Base-by-base conservation (phyloP, 1,140 invertebrate genomes). In the Neoseiulus cucumeris region DNA sequence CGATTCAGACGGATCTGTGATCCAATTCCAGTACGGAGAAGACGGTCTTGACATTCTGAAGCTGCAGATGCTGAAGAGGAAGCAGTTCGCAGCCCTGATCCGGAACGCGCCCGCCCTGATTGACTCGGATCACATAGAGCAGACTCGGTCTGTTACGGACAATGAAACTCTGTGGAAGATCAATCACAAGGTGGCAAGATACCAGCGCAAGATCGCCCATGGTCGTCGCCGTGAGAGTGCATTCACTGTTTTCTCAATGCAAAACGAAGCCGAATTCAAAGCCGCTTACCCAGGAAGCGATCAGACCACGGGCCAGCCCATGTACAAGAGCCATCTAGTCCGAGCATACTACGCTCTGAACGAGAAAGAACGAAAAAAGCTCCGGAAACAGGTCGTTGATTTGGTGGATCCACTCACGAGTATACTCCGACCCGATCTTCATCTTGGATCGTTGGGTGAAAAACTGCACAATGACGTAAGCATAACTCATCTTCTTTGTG, bases 21-120 rank as follows among this genome's bases (percentile, higher is more conserved):
- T 99, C 66, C 93, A 98, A 79, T 93, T 90, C 74, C 79, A 84
- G n/a, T 99, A 98, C 74, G 96, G 96, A 2, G 95, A 98, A 80
- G 96, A 99, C 79, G 92, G 94, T 0, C 77, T 98, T 51, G 95
- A 98, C 74, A 84, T 97, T 51, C 76, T 82, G 0, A 90, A 89
- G 75, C 84, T 85, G 9, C 86, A 89, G 70, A 95, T 90, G 73
- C 78, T 98, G 0, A 85, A 83, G 55, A 75, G 83, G 29, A 82
- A 87, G 41, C 86, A 88, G 69, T 78, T 96, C 2, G 75, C 81
- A 33, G 92, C 96, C 71, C 77, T 98, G 0, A 79, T 85, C 5
- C 80, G 86, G 33, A 98, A 98, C 73, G 75, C 79, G 73, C 42
- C 77, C 79, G 64, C 83, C 80, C 9, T 89, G 17, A 67, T 84